Base-by-base conservation (phyloP, 2,113 vertebrate species). In the Salvelinus alpinus region DNA sequence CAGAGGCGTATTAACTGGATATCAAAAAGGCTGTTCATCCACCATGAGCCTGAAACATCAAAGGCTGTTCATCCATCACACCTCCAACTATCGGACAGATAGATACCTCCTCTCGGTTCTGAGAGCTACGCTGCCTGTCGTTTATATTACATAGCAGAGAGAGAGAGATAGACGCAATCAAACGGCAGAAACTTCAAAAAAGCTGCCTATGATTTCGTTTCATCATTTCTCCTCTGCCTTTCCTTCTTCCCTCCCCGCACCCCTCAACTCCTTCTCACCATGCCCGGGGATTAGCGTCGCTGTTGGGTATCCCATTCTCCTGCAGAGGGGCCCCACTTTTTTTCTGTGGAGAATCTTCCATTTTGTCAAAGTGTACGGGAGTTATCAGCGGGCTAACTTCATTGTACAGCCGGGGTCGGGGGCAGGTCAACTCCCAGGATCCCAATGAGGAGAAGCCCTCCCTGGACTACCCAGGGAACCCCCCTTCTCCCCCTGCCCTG, bases 1-100 rank as follows among this genome's bases (percentile, higher is more conserved):
- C 79, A 83, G 64, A 79, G 59, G 54, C 67, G 54, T 76, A 29
- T 44, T 66, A 82, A 88, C 79, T 72, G 60, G 84, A 83, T 54
- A 85, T 78, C 64, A 84, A 70, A 60, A 64, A 59, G 16, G 72
- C 20, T 9, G 38, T 38, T 2, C 8, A 78, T 62, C 70, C 76
- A 54, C 62, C 64, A 64, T 62, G 62, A 79, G 25, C 72, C 60
- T 47, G 48, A n/a, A 5, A 84, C 91, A 91, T 92, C 89, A 92
- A 93, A 92, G 85, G 18, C 0, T 7, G 18, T 77, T 87, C 82
- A 81, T 69, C 79, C 82, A 29, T 87, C 86, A 90, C 84, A 70
- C 44, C 77, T 86, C 14, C 51, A 54, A 54, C 14, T 4, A 16
- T 54, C 51, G 51, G 51, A 54, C 65, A 16, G 54, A 62, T 25